A percentile compares a stretch with the other conserved stretches of the same genome.
Evolutionary conservation across 2,888 invertebrate species (phyloP).

Genomic region (Polydrusus cervinus): DNA sequence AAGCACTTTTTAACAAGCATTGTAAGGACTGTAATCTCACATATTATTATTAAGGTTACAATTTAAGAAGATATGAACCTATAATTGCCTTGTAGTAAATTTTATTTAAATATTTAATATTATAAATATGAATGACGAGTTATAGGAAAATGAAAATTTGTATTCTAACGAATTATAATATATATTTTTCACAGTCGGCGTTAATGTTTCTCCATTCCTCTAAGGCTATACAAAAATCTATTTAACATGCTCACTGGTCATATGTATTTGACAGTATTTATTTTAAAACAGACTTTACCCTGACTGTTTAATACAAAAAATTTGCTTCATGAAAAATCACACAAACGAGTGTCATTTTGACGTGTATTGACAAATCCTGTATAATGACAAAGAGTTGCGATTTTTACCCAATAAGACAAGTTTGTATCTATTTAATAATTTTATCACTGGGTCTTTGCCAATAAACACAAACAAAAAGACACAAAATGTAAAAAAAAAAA

Average conservation of each 20-base stretch:
- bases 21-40: slow-evolving; percentile 63
- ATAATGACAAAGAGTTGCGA: too few species aligned
- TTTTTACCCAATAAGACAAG: too few species aligned
- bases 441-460: too few species aligned
- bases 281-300: slow-evolving; percentile 7
- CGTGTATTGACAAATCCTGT: not conserved
- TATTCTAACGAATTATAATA: slow-evolving; percentile 25
- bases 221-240: slow-evolving; percentile 57
- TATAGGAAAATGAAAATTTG: slow-evolving; percentile 34
- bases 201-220: slow-evolving; percentile 36
- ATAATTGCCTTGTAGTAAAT: slow-evolving; percentile 59
- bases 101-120: slow-evolving; percentile 56
- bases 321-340: not conserved
- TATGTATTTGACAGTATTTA: slow-evolving; percentile 31
- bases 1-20: slow-evolving; percentile 68
- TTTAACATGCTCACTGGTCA: slow-evolving; percentile 57
- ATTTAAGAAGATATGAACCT: slow-evolving; percentile 59
- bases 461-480: not conserved
- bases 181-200: slow-evolving; percentile 46
- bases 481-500: slow-evolving; percentile 35
- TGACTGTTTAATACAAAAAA: not conserved
- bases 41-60: slow-evolving; percentile 64
- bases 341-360: not conserved
- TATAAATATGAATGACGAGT: slow-evolving; percentile 44
- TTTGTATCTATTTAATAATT: too few species aligned